A percentile compares a stretch with the other conserved stretches of the same genome.
Conservation (phyloP, 2,888 invertebrate species). For the Elegia similella region DNA sequence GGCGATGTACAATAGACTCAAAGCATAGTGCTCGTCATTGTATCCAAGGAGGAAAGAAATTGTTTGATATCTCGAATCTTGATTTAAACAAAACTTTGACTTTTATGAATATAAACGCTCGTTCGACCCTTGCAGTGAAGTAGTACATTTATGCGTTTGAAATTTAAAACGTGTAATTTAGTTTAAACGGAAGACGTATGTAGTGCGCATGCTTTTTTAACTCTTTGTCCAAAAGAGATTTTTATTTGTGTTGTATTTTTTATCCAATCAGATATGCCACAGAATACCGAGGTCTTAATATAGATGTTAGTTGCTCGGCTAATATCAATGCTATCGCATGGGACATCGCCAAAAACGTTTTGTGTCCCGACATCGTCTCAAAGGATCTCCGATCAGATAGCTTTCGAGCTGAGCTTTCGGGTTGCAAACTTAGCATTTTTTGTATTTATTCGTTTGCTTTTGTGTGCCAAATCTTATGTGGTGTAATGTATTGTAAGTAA, state of each 20-base stretch:
- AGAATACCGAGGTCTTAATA: conserved; percentile 35
- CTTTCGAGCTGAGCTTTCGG: conserved; percentile 60
- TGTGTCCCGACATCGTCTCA: conserved; percentile 43
- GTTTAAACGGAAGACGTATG: conserved; percentile 20
- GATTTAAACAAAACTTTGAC: conserved; percentile 51
- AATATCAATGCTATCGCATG: conserved; percentile 54
- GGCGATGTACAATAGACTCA: conserved; percentile 53
- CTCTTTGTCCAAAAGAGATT: background rate
- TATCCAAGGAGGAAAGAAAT: conserved; percentile 54
- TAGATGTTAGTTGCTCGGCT: conserved; percentile 50
- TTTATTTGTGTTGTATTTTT: background rate
- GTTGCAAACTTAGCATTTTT: conserved; percentile 64
- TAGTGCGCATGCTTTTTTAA: background rate
- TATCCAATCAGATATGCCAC: background rate
- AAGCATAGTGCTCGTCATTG: conserved; percentile 49
- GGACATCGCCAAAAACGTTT: conserved; percentile 58
- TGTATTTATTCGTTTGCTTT: conserved; percentile 42
- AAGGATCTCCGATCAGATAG: conserved; percentile 62
- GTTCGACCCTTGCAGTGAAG: conserved; percentile 41
- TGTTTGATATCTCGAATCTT: conserved; percentile 52
- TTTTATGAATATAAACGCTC: conserved; percentile 62
- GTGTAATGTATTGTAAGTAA: conserved; percentile 17
- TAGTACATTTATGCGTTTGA: conserved; percentile 25
- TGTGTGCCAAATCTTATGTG: background rate
- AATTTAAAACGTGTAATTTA: conserved; percentile 23